Evolutionary conservation across 2,888 invertebrate species (phyloP), one percentile per base, ranked within the genome.

Genomic region (Odontocolon sp.): DNA sequence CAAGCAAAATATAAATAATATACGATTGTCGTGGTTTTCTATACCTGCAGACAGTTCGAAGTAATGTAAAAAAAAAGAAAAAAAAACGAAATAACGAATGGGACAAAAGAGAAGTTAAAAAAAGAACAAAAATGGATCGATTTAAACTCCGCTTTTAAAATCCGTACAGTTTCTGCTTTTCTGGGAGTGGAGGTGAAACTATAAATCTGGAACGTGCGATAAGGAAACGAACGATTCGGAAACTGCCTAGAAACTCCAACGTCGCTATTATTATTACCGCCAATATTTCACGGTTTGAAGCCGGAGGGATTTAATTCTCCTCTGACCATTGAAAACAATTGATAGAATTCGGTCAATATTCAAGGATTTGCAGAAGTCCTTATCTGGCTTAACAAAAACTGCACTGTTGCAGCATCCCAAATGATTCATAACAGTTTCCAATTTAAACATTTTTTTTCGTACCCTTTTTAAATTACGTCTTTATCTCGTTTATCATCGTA

Each of bases 181-280:
- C 31, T 36, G 9, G 18, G 50, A 36, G 3, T 14, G 18, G 1
- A 33, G 8, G 14, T 38, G 52, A 70, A 76, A 76, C 70, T 54
- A 67, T 76, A 76, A 76, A 76, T 76, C 67, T 61, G 66, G 40
- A 38, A 67, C 66, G 59, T 70, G 66, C 70, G 70, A 67, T 71
- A 71, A 71, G 76, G 14, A 56, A 61, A 63, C 33, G 23, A 31
- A 4, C 28, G 42, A 36, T 57, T 69, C 33, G 66, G 54, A 45
- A 33, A 42, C 47, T 33, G n/a, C 33, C 52, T 6, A 42, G 23
- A 11, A 26, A 8, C 14, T 0, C 40, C 59, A 40, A 59, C 14
- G 28, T 18, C 21, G 26, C 28, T 36, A 45, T 52, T 61, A 61
- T 76, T 47, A 61, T n/a, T n/a, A n/a, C 40, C 40, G 21, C n/a